Evolutionary conservation across 2,888 invertebrate species (phyloP).

Genomic region (Thelaira solivaga): DNA sequence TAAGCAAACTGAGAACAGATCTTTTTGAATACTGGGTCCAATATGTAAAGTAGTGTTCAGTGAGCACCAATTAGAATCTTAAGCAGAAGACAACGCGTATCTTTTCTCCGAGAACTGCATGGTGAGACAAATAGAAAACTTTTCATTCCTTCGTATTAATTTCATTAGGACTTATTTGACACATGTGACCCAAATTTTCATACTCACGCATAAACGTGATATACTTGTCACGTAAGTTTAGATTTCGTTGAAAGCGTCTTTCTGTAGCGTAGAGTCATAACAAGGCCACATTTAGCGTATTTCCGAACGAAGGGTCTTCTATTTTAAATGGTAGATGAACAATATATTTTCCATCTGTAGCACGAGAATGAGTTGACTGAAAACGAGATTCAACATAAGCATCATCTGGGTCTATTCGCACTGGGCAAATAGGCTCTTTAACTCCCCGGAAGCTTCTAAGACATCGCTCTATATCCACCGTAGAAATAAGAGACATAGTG

Average conservation of each 20-base stretch:
- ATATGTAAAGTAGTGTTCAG: no score
- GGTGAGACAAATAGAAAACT: slow-evolving; percentile 40
- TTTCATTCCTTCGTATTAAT: neutral
- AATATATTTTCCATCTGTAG: slow-evolving; percentile 23
- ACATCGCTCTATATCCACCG: slow-evolving; percentile 9
- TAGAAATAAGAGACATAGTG: slow-evolving; percentile 5
- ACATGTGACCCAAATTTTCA: no score
- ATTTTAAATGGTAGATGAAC: slow-evolving; percentile 27
- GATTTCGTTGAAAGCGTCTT: slow-evolving; percentile 29
- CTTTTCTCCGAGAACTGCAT: slow-evolving; percentile 26
- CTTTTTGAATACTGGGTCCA: no score
- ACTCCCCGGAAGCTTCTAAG: slow-evolving; percentile 33
- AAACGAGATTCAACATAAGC: slow-evolving; percentile 25
- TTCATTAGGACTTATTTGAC: neutral
- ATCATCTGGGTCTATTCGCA: neutral
- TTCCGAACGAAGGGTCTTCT: neutral
- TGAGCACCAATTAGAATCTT: no score
- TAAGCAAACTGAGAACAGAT: neutral
- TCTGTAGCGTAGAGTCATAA: slow-evolving; percentile 22
- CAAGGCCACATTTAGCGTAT: neutral
- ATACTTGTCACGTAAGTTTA: slow-evolving; percentile 3
- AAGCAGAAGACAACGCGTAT: no score
- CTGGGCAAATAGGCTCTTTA: neutral
- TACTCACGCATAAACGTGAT: no score
- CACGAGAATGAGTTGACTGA: slow-evolving; percentile 15